Conservation (phyloP, 2,797 vertebrate genomes). For the Yasuhikotakia modesta region DNA sequence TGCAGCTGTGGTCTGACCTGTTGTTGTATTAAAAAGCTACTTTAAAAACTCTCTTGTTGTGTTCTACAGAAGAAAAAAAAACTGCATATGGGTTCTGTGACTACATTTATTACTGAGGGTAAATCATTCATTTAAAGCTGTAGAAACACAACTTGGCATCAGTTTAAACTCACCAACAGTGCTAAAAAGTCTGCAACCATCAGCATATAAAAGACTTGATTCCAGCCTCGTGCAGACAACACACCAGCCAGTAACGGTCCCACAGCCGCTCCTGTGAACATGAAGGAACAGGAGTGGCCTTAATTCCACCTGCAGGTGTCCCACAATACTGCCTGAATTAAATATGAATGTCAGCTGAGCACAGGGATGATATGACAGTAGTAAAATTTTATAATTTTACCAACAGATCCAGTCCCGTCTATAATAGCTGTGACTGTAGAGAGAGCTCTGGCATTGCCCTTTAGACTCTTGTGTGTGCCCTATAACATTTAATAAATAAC, state of each 20-base stretch:
- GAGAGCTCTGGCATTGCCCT: conserved; percentile 88
- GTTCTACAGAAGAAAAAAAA: neutral
- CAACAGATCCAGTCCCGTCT: conserved; percentile 91
- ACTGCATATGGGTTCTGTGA: neutral
- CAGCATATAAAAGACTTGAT: conserved; percentile 94
- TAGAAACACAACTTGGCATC: neutral
- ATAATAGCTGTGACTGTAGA: conserved; percentile 95
- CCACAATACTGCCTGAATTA: neutral
- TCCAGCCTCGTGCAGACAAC: conserved; percentile 87
- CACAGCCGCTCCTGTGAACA: conserved; percentile 83
- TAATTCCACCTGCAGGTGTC: neutral
- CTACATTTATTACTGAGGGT: neutral
- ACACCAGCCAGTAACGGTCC: conserved; percentile 90
- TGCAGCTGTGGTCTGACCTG: neutral
- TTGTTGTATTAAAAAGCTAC: too few relatives aligned
- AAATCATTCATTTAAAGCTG: neutral
- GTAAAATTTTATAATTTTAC: conserved; percentile 70
- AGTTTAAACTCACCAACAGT: conserved; percentile 81
- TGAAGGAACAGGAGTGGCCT: neutral
- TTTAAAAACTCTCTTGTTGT: neutral
- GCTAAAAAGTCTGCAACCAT: conserved; percentile 87
- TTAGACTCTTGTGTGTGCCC: conserved; percentile 93
- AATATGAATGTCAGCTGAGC: neutral
- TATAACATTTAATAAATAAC: conserved; percentile 57
- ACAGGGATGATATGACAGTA: neutral